Percentiles rank a stretch among this genome's conserved stretches.
These are phyloP conservation scores for Scalopus aquaticus DNA, from an alignment of 2,113 vertebrate genomes.

Conservation along the genomic window DNA sequence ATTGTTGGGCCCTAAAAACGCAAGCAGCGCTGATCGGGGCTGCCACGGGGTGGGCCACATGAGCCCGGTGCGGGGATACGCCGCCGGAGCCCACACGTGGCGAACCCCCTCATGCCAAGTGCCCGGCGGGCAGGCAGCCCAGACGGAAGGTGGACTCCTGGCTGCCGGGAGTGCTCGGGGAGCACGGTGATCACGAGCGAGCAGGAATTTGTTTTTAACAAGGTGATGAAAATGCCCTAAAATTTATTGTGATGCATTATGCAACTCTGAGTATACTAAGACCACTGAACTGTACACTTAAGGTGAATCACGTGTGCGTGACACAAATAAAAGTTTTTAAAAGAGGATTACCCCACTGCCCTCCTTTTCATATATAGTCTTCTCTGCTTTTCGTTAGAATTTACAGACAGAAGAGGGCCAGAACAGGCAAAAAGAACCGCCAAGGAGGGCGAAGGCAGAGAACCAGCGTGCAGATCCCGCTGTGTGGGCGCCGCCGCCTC, in stretches of 20 bases:
- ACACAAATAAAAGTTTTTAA: neutral
- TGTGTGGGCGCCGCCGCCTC: neutral
- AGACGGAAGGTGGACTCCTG: neutral
- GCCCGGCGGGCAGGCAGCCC: neutral
- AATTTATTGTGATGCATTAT: neutral
- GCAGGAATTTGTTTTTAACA: neutral
- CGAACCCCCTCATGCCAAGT: too few species aligned
- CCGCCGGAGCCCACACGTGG: neutral
- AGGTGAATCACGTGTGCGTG: neutral
- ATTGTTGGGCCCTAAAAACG: neutral
- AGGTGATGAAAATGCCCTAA: neutral
- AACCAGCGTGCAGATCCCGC: accelerated
- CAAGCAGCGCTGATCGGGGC: neutral
- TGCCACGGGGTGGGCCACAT: neutral
- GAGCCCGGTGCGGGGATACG: neutral
- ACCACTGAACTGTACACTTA: neutral
- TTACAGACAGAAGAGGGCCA: neutral
- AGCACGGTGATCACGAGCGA: neutral
- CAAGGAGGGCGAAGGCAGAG: neutral
- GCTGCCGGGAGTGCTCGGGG: neutral
- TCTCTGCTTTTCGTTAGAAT: neutral
- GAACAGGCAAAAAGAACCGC: neutral
- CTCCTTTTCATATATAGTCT: neutral
- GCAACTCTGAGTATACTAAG: neutral
- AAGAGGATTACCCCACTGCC: neutral